Base-by-base conservation (phyloP, 2,113 vertebrate species). In the Aptenodytes forsteri region DNA sequence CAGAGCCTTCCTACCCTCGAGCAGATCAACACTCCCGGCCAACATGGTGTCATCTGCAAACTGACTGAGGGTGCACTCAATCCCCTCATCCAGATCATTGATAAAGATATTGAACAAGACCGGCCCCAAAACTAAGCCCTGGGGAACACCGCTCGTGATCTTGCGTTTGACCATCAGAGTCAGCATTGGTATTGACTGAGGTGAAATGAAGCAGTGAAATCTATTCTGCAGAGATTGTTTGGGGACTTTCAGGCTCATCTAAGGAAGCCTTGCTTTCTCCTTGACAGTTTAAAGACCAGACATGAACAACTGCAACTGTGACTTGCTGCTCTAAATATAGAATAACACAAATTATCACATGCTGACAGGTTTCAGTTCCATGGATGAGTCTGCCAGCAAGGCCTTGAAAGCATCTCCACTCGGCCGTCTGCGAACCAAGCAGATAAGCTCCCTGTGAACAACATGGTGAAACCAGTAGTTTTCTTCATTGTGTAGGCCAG, bases 311-410 rank as follows among this genome's bases (percentile, higher is more conserved):
- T 82, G 91, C 2, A 6, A 73, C 83, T 49, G 50, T 89, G 90
- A 96, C 84, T 88, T 73, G 84, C 56, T 36, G n/a, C 88, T 93
- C 90, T 95, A 97, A 96, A 94, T 90, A 89, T 89, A 96, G 91
- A 94, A 86, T 76, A 90, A 93, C 94, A 96, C 89, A 96, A 97
- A 95, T 97, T 96, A 83, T 77, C 94, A 95, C 95, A 91, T 90
- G 80, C 75, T 70, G 91, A 88, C 82, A 94, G 90, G 76, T 94
- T 89, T 90, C 84, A 83, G 87, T 95, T 96, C 91, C 97, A 84
- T 65, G 87, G 87, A 87, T 65, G 92, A 73, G 29, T 52, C 83
- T 97, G 95, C 62, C 87, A 93, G 61, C 58, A 66, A 72, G 40
- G 87, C 77, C 78, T 89, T 96, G 95, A 76, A 97, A 94, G 71